Percentiles rank a stretch among this genome's conserved stretches.
These are phyloP conservation scores for Mesorhabditis belari DNA, from an alignment of 2,888 invertebrate species.

Conservation along the genomic window DNA sequence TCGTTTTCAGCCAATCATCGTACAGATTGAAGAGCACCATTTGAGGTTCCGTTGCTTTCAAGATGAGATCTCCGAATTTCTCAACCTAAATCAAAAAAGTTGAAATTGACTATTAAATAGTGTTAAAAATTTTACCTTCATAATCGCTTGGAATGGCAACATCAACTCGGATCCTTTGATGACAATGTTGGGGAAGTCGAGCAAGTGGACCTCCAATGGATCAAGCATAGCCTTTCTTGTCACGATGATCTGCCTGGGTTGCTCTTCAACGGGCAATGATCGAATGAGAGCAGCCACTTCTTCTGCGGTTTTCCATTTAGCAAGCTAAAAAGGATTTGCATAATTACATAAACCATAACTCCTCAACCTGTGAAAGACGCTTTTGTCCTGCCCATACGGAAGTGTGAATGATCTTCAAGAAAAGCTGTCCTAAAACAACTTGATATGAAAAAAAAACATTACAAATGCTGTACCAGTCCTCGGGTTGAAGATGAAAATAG, in stretches of 20 bases:
- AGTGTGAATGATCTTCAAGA: constrained; percentile 98
- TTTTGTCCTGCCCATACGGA: constrained; percentile 99
- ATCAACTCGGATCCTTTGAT: constrained; percentile 98
- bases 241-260: constrained; percentile 98
- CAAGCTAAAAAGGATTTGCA: constrained; percentile 61
- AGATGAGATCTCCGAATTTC: constrained; percentile 95
- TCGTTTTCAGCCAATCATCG: constrained; percentile 98
- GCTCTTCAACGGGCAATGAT: constrained; percentile 96
- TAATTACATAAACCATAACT: background rate
- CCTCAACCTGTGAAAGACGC: constrained; percentile 80
- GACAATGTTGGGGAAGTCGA: constrained; percentile 99
- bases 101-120: too few species aligned
- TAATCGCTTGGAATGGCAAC: constrained; percentile 81
- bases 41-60: constrained; percentile 98
- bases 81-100: constrained; percentile 73
- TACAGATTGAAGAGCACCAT: constrained; percentile 99
- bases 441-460: too few species aligned
- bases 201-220: constrained; percentile 87
- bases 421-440: constrained; percentile 89
- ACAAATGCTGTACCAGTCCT: too few species aligned
- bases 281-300: constrained; percentile 98
- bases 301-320: constrained; percentile 99
- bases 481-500: constrained; percentile 99
- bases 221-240: constrained; percentile 99
- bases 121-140: constrained; percentile 26